These are phyloP conservation scores for Pelochelys cantorii DNA, from an alignment of 2,797 vertebrate genomes.

Conservation along the genomic window DNA sequence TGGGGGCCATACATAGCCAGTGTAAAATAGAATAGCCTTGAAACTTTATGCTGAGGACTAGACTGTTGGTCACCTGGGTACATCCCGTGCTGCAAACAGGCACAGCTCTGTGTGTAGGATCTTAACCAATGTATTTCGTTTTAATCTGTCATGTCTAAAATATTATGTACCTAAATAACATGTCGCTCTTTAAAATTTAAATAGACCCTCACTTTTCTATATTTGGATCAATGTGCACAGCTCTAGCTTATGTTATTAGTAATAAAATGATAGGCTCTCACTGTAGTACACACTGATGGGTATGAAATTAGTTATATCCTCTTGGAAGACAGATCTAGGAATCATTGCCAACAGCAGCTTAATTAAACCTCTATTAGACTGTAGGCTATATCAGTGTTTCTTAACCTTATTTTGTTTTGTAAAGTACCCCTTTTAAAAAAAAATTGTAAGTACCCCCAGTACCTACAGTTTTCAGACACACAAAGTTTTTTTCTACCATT, in stretches of 20 bases:
- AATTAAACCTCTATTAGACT: not conserved
- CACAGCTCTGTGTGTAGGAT: not conserved
- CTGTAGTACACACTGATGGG: not conserved
- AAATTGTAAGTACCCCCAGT: too few species aligned
- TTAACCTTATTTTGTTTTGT: too few species aligned
- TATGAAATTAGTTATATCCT: not conserved
- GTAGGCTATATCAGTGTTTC: not conserved
- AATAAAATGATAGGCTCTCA: not conserved
- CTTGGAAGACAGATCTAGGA: not conserved
- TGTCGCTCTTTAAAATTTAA: not conserved
- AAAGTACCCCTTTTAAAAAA: too few species aligned
- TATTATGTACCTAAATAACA: not conserved
- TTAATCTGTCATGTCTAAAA: not conserved
- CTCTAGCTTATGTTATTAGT: not conserved
- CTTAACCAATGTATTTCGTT: not conserved
- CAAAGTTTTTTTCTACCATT: too few species aligned
- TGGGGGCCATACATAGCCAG: not conserved
- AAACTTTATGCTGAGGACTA: not conserved
- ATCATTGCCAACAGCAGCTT: not conserved
- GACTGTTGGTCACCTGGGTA: too few species aligned
- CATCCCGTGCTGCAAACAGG: too few species aligned
- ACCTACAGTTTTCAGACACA: too few species aligned
- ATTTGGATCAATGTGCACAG: not conserved
- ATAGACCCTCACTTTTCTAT: not conserved
- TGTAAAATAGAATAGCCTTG: not conserved